Conservation (phyloP, 1,140 invertebrate genomes). For the Leptonema lineaticorne region DNA sequence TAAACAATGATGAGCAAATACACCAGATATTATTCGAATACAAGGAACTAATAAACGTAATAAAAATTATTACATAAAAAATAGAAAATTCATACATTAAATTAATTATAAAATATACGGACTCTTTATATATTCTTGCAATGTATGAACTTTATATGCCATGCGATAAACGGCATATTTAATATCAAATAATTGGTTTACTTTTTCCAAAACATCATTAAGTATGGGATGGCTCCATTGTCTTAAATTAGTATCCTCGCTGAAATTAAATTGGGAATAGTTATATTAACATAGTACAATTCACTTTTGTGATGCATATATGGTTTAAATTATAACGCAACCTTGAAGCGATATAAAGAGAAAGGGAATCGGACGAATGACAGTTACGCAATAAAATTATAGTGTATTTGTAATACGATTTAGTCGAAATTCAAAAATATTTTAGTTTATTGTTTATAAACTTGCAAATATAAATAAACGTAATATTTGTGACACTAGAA, state of each 20-base stretch:
- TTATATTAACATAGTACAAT: too few species aligned
- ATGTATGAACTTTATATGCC: slow-evolving; percentile 73
- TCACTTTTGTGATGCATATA: too few species aligned
- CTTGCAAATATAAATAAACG: too few species aligned
- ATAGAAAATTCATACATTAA: neutral
- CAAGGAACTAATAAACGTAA: slow-evolving; percentile 61
- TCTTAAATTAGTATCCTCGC: slow-evolving; percentile 39
- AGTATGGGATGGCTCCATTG: slow-evolving; percentile 61
- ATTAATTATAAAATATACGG: neutral
- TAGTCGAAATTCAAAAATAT: too few species aligned
- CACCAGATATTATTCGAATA: slow-evolving; percentile 56
- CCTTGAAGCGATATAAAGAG: too few species aligned
- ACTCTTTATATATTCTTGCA: slow-evolving; percentile 69
- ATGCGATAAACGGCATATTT: slow-evolving; percentile 80
- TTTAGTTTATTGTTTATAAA: too few species aligned
- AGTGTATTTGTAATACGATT: too few species aligned
- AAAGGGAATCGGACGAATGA: too few species aligned
- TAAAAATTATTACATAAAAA: neutral
- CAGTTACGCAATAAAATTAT: too few species aligned
- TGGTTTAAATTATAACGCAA: too few species aligned
- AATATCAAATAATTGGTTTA: slow-evolving; percentile 72
- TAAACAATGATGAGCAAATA: slow-evolving; percentile 65
- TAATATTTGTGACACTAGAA: too few species aligned
- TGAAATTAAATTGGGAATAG: slow-evolving; percentile 24
- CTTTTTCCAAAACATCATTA: slow-evolving; percentile 51